phyloP scores from a whole-genome alignment of 2,113 vertebrate species.

The Galemys pyrenaicus region DNA sequence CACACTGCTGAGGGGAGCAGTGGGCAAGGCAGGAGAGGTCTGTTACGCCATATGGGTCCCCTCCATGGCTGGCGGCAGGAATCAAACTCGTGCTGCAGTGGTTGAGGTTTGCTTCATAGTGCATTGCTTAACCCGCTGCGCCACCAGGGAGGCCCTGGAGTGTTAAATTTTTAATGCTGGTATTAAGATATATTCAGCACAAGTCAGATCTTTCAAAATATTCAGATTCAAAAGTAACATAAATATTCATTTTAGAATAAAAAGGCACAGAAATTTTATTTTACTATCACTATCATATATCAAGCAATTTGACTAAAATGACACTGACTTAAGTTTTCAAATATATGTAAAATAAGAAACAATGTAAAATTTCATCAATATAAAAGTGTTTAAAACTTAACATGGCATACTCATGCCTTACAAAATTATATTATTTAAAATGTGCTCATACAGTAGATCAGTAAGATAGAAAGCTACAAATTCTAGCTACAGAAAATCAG shows the following conservation, averaged over 20 bases:
- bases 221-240: constrained; percentile 4
- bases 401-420: not conserved
- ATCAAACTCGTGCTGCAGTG: no score
- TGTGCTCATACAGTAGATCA: no score
- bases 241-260: not conserved
- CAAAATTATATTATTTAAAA: not conserved
- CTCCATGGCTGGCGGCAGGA: no score
- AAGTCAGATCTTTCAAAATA: not conserved
- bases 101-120: no score
- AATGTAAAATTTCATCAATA: not conserved
- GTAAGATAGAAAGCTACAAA: no score
- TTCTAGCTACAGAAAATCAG: no score
- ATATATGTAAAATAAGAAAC: not conserved
- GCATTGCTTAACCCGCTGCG: no score
- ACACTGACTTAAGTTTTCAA: not conserved
- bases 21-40: no score
- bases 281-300: not conserved
- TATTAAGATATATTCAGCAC: constrained; percentile 9
- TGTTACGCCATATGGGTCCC: no score
- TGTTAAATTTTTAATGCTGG: constrained; percentile 39
- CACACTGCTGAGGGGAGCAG: no score
- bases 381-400: not conserved
- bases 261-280: not conserved
- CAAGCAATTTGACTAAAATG: not conserved
- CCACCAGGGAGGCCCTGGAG: no score